These are phyloP conservation scores for Dendrolimus houi DNA, from an alignment of 2,888 invertebrate species.

Conservation along the genomic window DNA sequence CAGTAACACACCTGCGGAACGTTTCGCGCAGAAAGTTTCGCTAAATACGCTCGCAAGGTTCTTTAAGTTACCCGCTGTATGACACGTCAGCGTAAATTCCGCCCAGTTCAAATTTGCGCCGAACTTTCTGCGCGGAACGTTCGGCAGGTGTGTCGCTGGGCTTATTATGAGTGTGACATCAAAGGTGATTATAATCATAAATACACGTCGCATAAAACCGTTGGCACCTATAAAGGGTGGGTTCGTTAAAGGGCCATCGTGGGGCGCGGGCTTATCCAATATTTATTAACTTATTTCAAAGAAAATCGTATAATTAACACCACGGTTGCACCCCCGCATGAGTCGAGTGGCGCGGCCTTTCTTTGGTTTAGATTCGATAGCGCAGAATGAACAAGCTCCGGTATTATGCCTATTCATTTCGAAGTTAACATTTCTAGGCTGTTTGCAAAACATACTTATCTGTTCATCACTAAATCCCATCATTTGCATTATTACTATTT, in stretches of 20 bases:
- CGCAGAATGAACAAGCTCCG: not conserved
- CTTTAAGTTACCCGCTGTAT: too few species aligned
- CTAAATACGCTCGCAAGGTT: too few species aligned
- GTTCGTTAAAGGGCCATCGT: slow-evolving; percentile 48
- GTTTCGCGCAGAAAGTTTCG: too few species aligned
- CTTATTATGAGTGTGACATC: not conserved
- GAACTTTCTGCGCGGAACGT: too few species aligned
- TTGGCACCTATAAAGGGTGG: slow-evolving; percentile 17
- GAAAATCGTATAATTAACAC: slow-evolving; percentile 76
- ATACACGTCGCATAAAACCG: slow-evolving; percentile 6
- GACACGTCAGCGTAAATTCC: too few species aligned
- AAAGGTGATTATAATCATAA: not conserved
- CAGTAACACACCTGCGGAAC: too few species aligned
- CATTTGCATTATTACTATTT: too few species aligned
- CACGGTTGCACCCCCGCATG: slow-evolving; percentile 32
- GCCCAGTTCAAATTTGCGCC: too few species aligned
- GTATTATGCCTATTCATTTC: not conserved
- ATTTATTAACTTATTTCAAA: slow-evolving; percentile 76
- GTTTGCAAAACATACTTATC: too few species aligned
- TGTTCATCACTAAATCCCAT: too few species aligned
- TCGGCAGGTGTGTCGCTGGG: too few species aligned
- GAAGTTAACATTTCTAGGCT: too few species aligned
- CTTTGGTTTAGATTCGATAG: not conserved
- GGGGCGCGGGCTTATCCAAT: slow-evolving; percentile 68
- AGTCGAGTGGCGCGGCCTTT: slow-evolving; percentile 13